Percentiles rank a stretch among this genome's conserved stretches.
These are phyloP conservation scores for Musca vetustissima DNA, from an alignment of 1,140 invertebrate genomes.

Conservation along the genomic window DNA sequence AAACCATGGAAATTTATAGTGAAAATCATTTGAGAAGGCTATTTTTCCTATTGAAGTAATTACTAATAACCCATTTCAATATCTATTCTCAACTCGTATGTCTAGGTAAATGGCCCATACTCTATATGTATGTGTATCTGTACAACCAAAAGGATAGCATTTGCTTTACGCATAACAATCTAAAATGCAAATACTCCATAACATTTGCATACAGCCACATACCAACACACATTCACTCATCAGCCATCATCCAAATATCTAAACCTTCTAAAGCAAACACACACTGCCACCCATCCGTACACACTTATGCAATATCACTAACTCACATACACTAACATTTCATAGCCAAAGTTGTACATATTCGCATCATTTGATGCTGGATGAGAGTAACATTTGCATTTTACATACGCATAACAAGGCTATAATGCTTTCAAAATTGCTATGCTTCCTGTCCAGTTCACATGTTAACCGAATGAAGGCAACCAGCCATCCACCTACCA, in stretches of 20 bases:
- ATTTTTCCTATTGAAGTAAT: too few relatives aligned
- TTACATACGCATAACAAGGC: slow-evolving; percentile 14
- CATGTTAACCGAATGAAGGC: background rate
- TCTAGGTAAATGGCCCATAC: background rate
- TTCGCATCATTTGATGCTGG: background rate
- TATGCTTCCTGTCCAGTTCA: slow-evolving; percentile 8
- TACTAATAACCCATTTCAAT: too few relatives aligned
- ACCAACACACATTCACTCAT: background rate
- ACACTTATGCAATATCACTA: background rate
- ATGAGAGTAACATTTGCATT: slow-evolving; percentile 10
- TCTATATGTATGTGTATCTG: background rate
- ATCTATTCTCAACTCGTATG: too few relatives aligned
- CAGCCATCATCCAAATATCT: too few relatives aligned
- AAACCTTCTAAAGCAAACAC: too few relatives aligned
- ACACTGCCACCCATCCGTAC: too few relatives aligned
- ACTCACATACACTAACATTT: too few relatives aligned
- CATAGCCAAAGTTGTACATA: background rate
- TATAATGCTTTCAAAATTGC: slow-evolving; percentile 9
- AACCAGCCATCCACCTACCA: background rate
- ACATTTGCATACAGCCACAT: background rate
- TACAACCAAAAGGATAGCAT: slow-evolving; percentile 7
- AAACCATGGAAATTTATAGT: too few relatives aligned
- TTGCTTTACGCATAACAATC: slow-evolving; percentile 22
- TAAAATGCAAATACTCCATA: slow-evolving; percentile 18
- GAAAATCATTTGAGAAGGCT: too few relatives aligned